phyloP scores from a whole-genome alignment of 2,113 vertebrate genomes.

The Hyla sarda region DNA sequence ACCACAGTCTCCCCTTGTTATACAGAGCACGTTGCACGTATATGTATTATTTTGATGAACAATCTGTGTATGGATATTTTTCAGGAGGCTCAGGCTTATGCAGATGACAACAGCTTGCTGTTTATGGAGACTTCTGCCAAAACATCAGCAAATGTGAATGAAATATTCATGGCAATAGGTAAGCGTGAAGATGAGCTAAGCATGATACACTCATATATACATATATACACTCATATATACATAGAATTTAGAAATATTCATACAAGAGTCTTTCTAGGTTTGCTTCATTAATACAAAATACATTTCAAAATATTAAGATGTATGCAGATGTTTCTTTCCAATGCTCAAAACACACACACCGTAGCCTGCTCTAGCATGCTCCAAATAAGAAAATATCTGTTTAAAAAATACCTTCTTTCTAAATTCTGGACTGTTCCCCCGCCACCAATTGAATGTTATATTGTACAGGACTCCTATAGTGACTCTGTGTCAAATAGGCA shows the following conservation, averaged over 20 bases:
- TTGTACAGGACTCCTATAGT: no score
- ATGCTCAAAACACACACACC: no score
- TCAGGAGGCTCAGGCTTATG: conserved; percentile 97
- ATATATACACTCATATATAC: no score
- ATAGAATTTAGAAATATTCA: not conserved
- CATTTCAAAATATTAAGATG: not conserved
- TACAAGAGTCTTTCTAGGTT: not conserved
- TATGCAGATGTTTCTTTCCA: no score
- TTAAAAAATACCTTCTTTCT: no score
- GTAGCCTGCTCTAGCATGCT: no score
- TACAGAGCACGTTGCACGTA: not conserved
- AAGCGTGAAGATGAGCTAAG: conserved; percentile 65
- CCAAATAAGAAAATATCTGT: no score
- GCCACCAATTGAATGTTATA: no score
- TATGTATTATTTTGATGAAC: not conserved
- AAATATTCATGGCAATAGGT: conserved; percentile 99
- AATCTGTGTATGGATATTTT: conserved; percentile 48
- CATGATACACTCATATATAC: not conserved
- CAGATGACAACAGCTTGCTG: conserved; percentile 98
- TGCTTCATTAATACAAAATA: not conserved
- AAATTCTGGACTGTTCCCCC: no score
- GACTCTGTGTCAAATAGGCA: no score
- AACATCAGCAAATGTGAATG: conserved; percentile 97
- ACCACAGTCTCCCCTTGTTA: not conserved
- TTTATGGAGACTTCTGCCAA: conserved; percentile 99